Conservation (phyloP, 2,888 invertebrate genomes). For the Sialis fuliginosa region DNA sequence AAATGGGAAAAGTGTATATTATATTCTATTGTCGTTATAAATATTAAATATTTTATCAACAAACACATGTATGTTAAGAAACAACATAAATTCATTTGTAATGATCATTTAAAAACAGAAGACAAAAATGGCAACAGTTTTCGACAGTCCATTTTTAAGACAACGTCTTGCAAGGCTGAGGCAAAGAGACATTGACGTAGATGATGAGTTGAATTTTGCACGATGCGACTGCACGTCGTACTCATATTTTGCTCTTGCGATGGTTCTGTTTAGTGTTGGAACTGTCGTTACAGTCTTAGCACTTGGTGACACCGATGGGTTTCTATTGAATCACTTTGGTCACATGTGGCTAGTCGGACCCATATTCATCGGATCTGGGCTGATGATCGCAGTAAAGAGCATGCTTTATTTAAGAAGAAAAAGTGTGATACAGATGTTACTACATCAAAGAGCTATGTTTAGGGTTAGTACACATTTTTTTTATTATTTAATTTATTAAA, state of each 20-base stretch:
- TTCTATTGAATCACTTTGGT: constrained; percentile 39
- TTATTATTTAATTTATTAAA: neutral
- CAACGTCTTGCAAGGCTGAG: constrained; percentile 39
- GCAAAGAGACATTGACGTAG: constrained; percentile 38
- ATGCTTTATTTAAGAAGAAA: constrained; percentile 44
- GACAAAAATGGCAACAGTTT: constrained; percentile 39
- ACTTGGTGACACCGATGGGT: constrained; percentile 39
- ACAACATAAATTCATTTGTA: no score
- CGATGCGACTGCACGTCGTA: constrained; percentile 48
- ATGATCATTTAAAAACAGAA: neutral
- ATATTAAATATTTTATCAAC: no score
- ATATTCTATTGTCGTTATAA: no score
- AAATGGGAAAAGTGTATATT: no score
- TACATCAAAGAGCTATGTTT: constrained; percentile 41
- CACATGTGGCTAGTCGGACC: constrained; percentile 53
- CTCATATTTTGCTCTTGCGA: constrained; percentile 41
- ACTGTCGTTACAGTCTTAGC: constrained; percentile 44
- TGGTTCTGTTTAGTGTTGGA: constrained; percentile 42
- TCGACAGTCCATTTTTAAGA: constrained; percentile 41
- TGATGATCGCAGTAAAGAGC: constrained; percentile 50
- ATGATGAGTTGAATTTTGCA: constrained; percentile 40
- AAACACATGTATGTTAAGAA: no score
- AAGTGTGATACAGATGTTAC: constrained; percentile 44
- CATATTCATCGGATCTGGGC: constrained; percentile 46
- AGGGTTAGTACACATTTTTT: constrained; percentile 27